Evolutionary conservation across 2,797 vertebrate genomes (phyloP), one percentile per base, ranked within the genome.

Genomic region (Melanotaenia parkinsoni): DNA sequence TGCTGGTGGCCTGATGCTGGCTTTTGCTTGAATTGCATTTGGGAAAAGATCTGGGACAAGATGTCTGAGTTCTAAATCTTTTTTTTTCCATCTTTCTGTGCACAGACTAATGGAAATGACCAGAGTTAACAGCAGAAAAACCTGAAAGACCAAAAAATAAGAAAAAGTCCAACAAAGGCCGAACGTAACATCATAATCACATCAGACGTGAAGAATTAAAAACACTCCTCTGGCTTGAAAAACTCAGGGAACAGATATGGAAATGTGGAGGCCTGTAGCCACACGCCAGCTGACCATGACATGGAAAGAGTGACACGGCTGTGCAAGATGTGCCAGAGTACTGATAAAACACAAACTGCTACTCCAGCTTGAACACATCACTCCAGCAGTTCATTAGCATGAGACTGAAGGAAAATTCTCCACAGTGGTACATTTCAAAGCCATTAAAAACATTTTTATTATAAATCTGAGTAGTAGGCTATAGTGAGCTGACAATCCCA

Each of bases 271-370:
- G 81, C 75, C 84, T 67, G 83, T 79, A 75, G 85, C 81, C 85
- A 77, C 79, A 74, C 32, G 80, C 79, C 62, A 81, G 86, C 74
- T 90, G 91, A 90, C 84, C 88, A 69, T 88, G 89, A 93, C 93
- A 88, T 84, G 92, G 90, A 93, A 93, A 94, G 87, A 92, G 84
- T 93, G 91, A 93, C 90, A 91, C 68, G 38, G 67, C 57, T 63
- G 74, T 82, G 82, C 69, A 72, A 79, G 60, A 81, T 72, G 77
- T 87, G 88, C 90, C 91, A 92, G 81, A 84, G 65, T 75, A 73
- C 82, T 86, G 92, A 93, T 86, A 91, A 86, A 88, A 85, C 81
- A 77, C 83, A 54, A 76, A 50, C 38, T 10, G 60, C 64, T 85
- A 65, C 79, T 75, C 69, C 81, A 83, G 84, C 84, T 80, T 63